Evolutionary conservation across 2,113 vertebrate species (phyloP), one percentile per base, ranked within the genome.

Genomic region (Gasterosteus aculeatus): DNA sequence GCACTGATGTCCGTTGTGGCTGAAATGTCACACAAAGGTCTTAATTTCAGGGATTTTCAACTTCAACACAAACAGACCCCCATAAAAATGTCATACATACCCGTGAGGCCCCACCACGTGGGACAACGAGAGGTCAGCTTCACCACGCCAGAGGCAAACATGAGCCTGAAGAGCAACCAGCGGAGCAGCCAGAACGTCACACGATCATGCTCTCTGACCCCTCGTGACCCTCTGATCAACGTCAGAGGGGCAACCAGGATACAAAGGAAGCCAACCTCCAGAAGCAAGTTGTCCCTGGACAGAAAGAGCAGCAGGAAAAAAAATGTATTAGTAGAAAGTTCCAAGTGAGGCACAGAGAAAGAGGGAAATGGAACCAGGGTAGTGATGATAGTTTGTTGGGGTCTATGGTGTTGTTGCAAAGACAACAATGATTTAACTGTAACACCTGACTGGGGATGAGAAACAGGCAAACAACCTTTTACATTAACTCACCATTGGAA

Each of bases 71-170:
- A 10, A 14, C 16, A 0, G 0, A 33, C 5, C 14, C 10, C 12
- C 18, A 10, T 8, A 19, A 46, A 15, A 38, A 22, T 1, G 29
- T 38, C 7, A n/a, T 4, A 61, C 69, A 6, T 56, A 98, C 97
- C 97, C 41, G 97, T 97, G 38, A 98, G 95, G 11, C 96, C 97
- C 97, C 97, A 99, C 97, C 97, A 99, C 0, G 97, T 95, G 3
- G 97, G 97, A 84, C 97, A 99, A 65, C 96, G 96, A 72, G 97
- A 98, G 31, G 91, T 97, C 62, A 99, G 95, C 69, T 98, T 98
- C 59, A 98, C 97, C 69, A 98, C 95, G 0, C 97, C 97, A 0
- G 97, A 98, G 39, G 96, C 95, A 3, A 99, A 98, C 97, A 99
- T 98, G 59, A 98, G 95, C 18, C 97, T 95, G 86, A 99, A 98